A percentile compares a stretch with the other conserved stretches of the same genome.
Evolutionary conservation across 2,888 invertebrate species (phyloP).

Genomic region (Drymonia ruficornis): DNA sequence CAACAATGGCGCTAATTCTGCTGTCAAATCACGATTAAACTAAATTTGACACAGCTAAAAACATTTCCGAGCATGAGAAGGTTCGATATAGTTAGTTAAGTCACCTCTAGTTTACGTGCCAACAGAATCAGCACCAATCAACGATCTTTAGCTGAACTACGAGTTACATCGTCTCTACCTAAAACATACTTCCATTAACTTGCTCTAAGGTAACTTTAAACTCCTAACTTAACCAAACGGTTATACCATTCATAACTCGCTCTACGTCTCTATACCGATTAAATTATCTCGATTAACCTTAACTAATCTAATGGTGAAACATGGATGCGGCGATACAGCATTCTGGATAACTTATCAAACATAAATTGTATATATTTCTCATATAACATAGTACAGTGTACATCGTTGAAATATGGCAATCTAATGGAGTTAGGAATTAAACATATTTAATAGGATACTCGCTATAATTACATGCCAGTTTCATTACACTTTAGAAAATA

Average conservation of each 20-base stretch:
- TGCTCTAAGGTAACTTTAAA: constrained; percentile 60
- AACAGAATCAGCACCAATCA: constrained; percentile 18
- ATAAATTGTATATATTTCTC: constrained; percentile 40
- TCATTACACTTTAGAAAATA: constrained; percentile 26
- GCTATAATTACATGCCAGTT: constrained; percentile 23
- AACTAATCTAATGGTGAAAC: constrained; percentile 39
- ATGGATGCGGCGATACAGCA: constrained; percentile 59
- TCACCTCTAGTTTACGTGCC: no score
- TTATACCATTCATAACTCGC: constrained; percentile 61
- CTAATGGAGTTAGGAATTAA: constrained; percentile 34
- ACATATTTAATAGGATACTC: constrained; percentile 26
- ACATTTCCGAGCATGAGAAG: no score
- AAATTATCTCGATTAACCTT: constrained; percentile 60
- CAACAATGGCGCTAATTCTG: constrained; percentile 20
- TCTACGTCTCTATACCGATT: constrained; percentile 48
- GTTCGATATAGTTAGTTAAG: no score
- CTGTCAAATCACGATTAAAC: no score
- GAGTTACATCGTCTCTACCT: constrained; percentile 57
- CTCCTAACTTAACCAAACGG: constrained; percentile 67
- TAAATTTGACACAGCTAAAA: no score
- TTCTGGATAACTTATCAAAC: constrained; percentile 84
- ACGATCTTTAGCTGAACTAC: constrained; percentile 60
- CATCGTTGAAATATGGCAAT: constrained; percentile 20
- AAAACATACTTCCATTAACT: constrained; percentile 50
- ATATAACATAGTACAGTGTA: constrained; percentile 30